phyloP scores from a whole-genome alignment of 2,113 vertebrate species.

The Fukomys damarensis region DNA sequence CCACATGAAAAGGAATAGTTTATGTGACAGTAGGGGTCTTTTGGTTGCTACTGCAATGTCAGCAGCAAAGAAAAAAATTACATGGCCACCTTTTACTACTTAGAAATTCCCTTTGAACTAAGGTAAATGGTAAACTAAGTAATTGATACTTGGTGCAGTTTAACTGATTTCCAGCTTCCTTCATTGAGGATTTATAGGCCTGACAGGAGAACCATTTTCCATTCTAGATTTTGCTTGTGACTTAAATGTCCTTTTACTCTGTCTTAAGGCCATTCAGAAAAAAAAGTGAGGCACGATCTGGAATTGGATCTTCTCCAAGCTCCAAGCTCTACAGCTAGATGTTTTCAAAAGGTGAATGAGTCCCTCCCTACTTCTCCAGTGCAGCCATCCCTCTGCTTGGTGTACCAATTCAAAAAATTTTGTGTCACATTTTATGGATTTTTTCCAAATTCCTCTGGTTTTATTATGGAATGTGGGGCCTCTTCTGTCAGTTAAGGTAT shows the following conservation, averaged over 20 bases:
- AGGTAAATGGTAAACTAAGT: not conserved
- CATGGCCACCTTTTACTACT: not conserved
- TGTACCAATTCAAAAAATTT: not conserved
- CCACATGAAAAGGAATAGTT: not conserved
- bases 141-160: not conserved
- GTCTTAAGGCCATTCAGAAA: not conserved
- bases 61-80: not conserved
- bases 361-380: not conserved
- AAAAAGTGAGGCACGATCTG: not conserved
- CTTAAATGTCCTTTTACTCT: not conserved
- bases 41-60: too few relatives aligned
- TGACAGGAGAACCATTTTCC: not conserved
- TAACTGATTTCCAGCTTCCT: not conserved
- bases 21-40: not conserved
- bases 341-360: not conserved
- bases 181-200: not conserved
- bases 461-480: not conserved
- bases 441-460: conserved; percentile 22
- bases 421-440: not conserved
- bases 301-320: too few relatives aligned
- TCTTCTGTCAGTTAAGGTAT: not conserved
- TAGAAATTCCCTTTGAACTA: not conserved
- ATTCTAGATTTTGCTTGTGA: not conserved
- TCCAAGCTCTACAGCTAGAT: not conserved
- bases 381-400: not conserved